These are phyloP conservation scores for Hippoglossus hippoglossus DNA, from an alignment of 2,797 vertebrate species.

Conservation along the genomic window DNA sequence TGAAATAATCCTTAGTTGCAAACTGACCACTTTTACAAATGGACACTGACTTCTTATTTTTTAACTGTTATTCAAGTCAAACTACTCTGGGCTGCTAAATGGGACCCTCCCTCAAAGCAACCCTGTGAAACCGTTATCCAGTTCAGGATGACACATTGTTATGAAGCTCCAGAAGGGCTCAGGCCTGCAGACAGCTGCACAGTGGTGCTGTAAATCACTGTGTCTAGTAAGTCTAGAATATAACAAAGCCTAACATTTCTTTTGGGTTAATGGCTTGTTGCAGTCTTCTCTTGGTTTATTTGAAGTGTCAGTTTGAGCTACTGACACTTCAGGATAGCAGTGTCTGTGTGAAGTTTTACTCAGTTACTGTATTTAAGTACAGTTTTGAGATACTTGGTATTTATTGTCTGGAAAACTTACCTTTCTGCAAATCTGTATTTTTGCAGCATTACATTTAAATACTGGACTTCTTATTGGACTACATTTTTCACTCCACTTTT, in stretches of 20 bases:
- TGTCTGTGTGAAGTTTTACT: too few species aligned
- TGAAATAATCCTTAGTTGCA: too few species aligned
- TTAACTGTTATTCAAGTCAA: neutral
- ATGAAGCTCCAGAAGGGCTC: neutral
- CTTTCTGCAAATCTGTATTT: neutral
- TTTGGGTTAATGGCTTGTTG: neutral
- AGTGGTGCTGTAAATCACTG: slow-evolving; percentile 12
- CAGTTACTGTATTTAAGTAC: too few species aligned
- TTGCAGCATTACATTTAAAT: neutral
- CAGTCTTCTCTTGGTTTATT: too few species aligned
- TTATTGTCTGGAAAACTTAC: too few species aligned
- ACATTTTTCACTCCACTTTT: too few species aligned
- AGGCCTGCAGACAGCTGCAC: neutral
- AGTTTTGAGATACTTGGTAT: too few species aligned
- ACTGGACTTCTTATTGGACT: too few species aligned
- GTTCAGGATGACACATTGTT: slow-evolving; percentile 7
- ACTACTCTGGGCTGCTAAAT: neutral
- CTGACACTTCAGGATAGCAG: too few species aligned
- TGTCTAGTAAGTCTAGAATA: neutral
- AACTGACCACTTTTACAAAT: neutral
- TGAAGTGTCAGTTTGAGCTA: too few species aligned
- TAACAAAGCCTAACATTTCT: neutral
- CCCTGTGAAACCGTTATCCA: neutral
- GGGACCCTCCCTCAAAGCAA: slow-evolving; percentile 3
- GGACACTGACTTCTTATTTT: neutral